Evolutionary conservation across 2,888 invertebrate genomes (phyloP).

Genomic region (Ennomos quercinarius): DNA sequence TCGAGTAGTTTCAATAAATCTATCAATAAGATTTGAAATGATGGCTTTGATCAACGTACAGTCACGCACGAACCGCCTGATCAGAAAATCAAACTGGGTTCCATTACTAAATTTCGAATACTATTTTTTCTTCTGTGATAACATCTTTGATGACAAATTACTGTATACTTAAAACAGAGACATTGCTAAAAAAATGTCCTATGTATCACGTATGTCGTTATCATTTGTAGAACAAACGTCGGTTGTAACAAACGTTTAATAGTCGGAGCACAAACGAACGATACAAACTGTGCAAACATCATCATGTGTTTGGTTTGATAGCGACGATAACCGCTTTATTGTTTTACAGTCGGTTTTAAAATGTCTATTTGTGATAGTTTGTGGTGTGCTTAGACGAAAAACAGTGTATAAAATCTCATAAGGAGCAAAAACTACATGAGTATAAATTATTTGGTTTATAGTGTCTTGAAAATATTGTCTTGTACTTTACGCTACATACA

Average conservation of each 20-base stretch:
- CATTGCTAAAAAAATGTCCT: not conserved
- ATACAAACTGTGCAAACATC: conserved; percentile 21
- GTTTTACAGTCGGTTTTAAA: conserved; percentile 81
- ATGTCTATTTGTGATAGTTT: conserved; percentile 43
- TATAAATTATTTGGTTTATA: too few relatives aligned
- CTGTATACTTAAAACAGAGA: not conserved
- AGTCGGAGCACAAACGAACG: conserved; percentile 54
- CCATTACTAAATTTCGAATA: too few relatives aligned
- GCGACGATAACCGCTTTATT: conserved; percentile 76
- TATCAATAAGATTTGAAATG: conserved; percentile 6
- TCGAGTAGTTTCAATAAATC: conserved; percentile 4
- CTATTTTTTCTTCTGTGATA: too few relatives aligned
- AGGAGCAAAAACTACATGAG: too few relatives aligned
- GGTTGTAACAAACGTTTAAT: conserved; percentile 68
- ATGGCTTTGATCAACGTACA: conserved; percentile 15
- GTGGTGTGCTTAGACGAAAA: not conserved
- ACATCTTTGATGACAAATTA: not conserved
- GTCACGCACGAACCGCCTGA: conserved; percentile 17
- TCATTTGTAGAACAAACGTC: conserved; percentile 71
- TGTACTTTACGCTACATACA: too few relatives aligned
- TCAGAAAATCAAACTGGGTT: not conserved
- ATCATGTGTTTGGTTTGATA: conserved; percentile 39
- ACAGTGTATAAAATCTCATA: too few relatives aligned
- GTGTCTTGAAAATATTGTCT: too few relatives aligned
- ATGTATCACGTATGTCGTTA: conserved; percentile 53